phyloP scores from a whole-genome alignment of 2,888 invertebrate genomes.

The Erynnis tages region DNA sequence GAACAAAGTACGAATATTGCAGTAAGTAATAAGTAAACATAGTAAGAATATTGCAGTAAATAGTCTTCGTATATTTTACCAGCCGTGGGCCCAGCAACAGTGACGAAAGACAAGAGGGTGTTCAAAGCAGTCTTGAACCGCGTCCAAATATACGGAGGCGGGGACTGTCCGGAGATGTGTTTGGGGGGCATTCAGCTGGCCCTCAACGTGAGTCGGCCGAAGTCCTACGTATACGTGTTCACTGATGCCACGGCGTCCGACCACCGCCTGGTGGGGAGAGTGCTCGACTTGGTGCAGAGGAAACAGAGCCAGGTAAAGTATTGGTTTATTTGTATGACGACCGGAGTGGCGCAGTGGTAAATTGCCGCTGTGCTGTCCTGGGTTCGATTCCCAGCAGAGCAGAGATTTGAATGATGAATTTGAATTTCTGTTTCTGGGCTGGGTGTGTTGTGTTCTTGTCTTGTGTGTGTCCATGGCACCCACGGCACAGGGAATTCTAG shows the following conservation, averaged over 20 bases:
- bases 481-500: no score
- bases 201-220: conserved; percentile 83
- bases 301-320: conserved; percentile 86
- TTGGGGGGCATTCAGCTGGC: conserved; percentile 85
- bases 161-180: conserved; percentile 88
- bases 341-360: no score
- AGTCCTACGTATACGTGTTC: conserved; percentile 88
- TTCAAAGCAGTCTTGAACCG: conserved; percentile 80
- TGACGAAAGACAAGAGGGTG: conserved; percentile 82
- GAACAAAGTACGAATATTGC: no score
- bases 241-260: conserved; percentile 89
- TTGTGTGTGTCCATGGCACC: no score
- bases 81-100: conserved; percentile 84
- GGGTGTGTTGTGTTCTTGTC: no score
- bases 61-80: neutral
- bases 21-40: no score
- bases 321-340: neutral
- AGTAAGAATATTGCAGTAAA: no score
- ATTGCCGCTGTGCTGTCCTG: no score
- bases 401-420: no score
- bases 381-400: no score
- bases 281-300: conserved; percentile 85
- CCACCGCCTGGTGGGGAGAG: conserved; percentile 81
- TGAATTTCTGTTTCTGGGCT: no score
- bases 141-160: conserved; percentile 84